A percentile compares a stretch with the other conserved stretches of the same genome.
These are phyloP conservation scores for Strix uralensis DNA, from an alignment of 2,113 vertebrate species.

Conservation along the genomic window DNA sequence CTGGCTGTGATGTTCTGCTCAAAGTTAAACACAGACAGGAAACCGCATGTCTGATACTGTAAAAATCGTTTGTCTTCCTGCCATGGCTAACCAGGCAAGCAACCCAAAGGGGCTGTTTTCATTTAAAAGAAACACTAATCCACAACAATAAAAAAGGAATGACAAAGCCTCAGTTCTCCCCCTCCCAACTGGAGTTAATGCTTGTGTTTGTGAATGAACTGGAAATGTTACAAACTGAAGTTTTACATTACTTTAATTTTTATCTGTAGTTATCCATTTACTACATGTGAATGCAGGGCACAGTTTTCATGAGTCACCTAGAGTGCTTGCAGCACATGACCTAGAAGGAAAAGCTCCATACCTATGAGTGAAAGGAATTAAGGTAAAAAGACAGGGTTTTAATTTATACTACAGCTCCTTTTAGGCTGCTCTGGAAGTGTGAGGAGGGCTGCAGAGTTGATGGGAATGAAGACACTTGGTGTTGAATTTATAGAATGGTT, in stretches of 20 bases:
- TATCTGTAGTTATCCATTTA: not conserved
- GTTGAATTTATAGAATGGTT: not conserved
- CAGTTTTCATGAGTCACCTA: not conserved
- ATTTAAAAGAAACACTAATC: conserved; percentile 74
- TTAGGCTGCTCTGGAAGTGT: not conserved
- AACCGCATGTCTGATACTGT: conserved; percentile 94
- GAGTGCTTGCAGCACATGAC: not conserved
- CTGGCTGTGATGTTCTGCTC: conserved; percentile 80
- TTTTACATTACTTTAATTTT: conserved; percentile 15
- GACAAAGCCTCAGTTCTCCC: not conserved
- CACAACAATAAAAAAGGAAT: conserved; percentile 65
- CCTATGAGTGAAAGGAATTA: not conserved
- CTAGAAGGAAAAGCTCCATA: not conserved
- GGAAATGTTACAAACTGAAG: not conserved
- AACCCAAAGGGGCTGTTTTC: conserved; percentile 75
- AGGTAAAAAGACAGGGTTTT: not conserved
- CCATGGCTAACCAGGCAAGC: conserved; percentile 71
- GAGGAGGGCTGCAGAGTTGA: not conserved
- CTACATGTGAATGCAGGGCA: not conserved
- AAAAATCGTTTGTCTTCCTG: conserved; percentile 79
- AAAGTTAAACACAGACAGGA: conserved; percentile 91
- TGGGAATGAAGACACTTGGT: not conserved
- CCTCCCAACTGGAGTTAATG: not conserved
- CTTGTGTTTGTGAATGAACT: conserved; percentile 23
- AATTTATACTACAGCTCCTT: not conserved